Conservation (phyloP, 2,797 vertebrate species). For the Sciurus vulgaris region DNA sequence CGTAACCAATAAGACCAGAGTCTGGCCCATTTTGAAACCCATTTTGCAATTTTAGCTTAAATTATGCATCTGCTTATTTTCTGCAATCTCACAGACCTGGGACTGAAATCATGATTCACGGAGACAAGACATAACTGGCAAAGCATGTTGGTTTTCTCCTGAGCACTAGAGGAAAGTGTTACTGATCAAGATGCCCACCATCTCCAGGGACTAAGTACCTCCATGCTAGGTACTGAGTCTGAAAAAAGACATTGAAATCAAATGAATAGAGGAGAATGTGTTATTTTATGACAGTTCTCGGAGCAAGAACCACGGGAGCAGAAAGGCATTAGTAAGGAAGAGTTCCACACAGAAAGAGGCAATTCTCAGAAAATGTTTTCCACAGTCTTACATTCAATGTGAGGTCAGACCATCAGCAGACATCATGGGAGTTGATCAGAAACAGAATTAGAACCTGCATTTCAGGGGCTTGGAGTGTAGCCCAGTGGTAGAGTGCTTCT, state of each 20-base stretch:
- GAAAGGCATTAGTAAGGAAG: neutral
- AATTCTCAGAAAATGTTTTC: neutral
- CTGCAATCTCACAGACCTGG: neutral
- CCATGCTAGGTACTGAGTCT: neutral
- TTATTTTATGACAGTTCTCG: neutral
- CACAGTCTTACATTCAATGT: neutral
- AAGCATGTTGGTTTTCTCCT: neutral
- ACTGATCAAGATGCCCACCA: neutral
- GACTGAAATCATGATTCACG: neutral
- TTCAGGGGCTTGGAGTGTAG: neutral
- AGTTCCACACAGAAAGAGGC: neutral
- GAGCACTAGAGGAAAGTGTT: neutral
- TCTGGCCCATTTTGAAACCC: neutral
- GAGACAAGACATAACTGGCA: neutral
- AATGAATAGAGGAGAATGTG: neutral
- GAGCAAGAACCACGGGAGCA: neutral
- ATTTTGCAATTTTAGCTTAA: neutral
- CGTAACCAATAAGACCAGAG: neutral
- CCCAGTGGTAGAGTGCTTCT: neutral
- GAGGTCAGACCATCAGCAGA: neutral
- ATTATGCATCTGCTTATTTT: slow-evolving; percentile 5
- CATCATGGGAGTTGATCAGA: neutral
- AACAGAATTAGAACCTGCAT: neutral
- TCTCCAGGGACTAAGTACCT: neutral
- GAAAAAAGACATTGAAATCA: neutral